These are phyloP conservation scores for Scaeva pyrastri DNA, from an alignment of 2,888 invertebrate species.

Conservation along the genomic window DNA sequence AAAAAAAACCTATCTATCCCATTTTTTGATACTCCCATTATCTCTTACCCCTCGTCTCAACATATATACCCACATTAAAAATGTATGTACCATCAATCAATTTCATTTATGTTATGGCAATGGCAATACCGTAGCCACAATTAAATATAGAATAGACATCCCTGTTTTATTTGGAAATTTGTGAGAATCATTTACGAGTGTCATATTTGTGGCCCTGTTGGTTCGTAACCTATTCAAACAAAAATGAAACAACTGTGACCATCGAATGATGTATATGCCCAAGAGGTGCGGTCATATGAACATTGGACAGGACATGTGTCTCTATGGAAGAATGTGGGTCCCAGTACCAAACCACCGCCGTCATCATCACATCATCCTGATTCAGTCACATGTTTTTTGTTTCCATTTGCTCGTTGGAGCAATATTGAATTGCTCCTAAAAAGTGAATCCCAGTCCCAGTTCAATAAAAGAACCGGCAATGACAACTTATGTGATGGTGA, in stretches of 20 bases:
- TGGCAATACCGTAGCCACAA: not conserved
- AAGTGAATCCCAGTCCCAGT: constrained; percentile 34
- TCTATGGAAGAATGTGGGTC: not conserved
- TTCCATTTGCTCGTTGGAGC: constrained; percentile 38
- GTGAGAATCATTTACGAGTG: constrained; percentile 40
- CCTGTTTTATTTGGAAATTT: constrained; percentile 37
- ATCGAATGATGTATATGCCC: not conserved
- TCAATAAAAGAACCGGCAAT: constrained; percentile 33
- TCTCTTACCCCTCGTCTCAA: not conserved
- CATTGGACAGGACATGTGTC: not conserved
- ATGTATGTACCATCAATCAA: not conserved
- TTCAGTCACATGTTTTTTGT: constrained; percentile 1
- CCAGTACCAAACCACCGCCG: not conserved
- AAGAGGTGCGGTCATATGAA: not conserved
- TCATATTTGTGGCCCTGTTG: constrained; percentile 32
- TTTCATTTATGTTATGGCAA: not conserved
- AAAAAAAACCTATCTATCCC: too few relatives aligned
- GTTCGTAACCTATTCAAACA: constrained; percentile 31
- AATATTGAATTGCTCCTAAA: constrained; percentile 47
- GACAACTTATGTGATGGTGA: constrained; percentile 37
- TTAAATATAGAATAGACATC: not conserved
- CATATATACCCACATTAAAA: not conserved
- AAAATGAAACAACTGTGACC: constrained; percentile 32
- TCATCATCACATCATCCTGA: not conserved
- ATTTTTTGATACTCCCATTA: too few relatives aligned